Percentiles rank a stretch among this genome's conserved stretches.
Conservation (phyloP, 2,888 invertebrate genomes). For the Noctua fimbriata region DNA sequence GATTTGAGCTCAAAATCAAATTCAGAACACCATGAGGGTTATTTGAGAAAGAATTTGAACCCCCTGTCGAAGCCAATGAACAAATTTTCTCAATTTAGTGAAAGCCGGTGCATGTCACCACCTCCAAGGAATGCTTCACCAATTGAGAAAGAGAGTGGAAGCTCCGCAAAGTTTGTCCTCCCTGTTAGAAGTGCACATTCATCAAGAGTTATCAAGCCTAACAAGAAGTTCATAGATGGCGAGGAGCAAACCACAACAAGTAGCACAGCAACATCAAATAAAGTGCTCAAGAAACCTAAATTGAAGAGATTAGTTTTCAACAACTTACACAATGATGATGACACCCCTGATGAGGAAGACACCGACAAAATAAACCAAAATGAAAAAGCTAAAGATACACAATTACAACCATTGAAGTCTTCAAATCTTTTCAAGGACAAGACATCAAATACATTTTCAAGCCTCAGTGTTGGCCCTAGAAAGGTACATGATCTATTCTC, state of each 20-base stretch:
- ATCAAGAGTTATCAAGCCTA: constrained; percentile 96
- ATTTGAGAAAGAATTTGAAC: constrained; percentile 86
- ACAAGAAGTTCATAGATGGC: constrained; percentile 95
- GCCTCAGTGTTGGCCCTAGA: constrained; percentile 76
- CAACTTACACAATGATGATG: constrained; percentile 83
- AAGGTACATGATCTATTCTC: constrained; percentile 85
- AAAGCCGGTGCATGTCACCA: constrained; percentile 86
- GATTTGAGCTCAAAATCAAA: constrained; percentile 91
- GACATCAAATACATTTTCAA: constrained; percentile 84
- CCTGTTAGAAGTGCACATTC: constrained; percentile 96
- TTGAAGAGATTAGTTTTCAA: constrained; percentile 87
- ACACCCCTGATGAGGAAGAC: constrained; percentile 78
- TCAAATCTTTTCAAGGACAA: constrained; percentile 87
- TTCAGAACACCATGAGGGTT: constrained; percentile 87
- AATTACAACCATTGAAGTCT: constrained; percentile 75
- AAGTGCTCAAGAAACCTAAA: constrained; percentile 88
- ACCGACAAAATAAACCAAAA: constrained; percentile 77
- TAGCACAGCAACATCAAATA: constrained; percentile 78
- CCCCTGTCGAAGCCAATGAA: constrained; percentile 87
- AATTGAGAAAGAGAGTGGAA: constrained; percentile 80
- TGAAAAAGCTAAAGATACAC: constrained; percentile 82
- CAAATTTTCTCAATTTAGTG: constrained; percentile 87
- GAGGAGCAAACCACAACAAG: constrained; percentile 86
- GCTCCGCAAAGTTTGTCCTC: constrained; percentile 92
- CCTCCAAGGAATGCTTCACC: constrained; percentile 85